Conservation (phyloP, 1,140 invertebrate genomes). For the Diploscapter pachys region DNA sequence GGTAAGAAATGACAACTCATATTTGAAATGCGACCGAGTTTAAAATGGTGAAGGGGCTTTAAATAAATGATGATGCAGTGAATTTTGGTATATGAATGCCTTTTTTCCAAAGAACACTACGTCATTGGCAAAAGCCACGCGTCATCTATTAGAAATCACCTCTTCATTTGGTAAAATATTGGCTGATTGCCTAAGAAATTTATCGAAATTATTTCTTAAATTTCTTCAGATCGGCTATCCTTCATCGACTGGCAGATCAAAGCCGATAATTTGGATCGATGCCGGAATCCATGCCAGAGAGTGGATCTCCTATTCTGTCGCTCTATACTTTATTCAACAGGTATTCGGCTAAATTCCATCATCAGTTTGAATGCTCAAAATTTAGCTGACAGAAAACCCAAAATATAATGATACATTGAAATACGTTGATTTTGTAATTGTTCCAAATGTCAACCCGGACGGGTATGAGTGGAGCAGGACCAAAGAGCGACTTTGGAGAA, state of each 20-base stretch:
- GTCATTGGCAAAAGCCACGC: background rate
- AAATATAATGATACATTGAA: conserved; percentile 40
- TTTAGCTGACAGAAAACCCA: conserved; percentile 25
- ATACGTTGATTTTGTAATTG: conserved; percentile 56
- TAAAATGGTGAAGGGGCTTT: background rate
- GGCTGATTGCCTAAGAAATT: background rate
- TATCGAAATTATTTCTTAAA: background rate
- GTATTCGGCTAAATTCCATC: conserved; percentile 41
- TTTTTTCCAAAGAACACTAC: too few relatives aligned
- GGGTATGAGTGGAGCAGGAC: conserved; percentile 60
- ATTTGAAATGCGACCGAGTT: too few relatives aligned
- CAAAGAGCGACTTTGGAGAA: conserved; percentile 60
- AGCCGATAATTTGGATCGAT: conserved; percentile 51
- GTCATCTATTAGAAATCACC: background rate
- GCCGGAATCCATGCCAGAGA: conserved; percentile 58
- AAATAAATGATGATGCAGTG: conserved; percentile 10
- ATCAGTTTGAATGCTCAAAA: conserved; percentile 49
- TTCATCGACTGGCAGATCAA: background rate
- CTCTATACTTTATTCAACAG: conserved; percentile 46
- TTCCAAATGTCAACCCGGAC: conserved; percentile 61
- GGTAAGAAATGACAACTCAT: too few relatives aligned
- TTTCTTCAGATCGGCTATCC: too few relatives aligned
- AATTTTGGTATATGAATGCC: background rate
- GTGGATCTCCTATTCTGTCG: conserved; percentile 54
- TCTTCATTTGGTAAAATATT: conserved; percentile 3